Evolutionary conservation across 2,113 vertebrate species (phyloP).

Genomic region (Petroica traversi): DNA sequence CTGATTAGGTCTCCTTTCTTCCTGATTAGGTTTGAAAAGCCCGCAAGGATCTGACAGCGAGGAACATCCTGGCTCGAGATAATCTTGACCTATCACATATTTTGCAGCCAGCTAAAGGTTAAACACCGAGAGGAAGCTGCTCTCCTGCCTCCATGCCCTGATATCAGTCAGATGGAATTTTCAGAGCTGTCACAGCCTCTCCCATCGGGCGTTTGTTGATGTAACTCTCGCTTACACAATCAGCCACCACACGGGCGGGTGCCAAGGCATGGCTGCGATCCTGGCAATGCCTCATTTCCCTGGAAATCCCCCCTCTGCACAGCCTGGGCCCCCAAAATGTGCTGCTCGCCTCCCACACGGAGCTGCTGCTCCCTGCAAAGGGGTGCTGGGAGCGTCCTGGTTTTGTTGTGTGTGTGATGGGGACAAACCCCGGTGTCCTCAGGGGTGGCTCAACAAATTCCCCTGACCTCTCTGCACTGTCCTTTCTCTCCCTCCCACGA

Average conservation of each 20-base stretch:
- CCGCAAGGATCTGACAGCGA: background rate
- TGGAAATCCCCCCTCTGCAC: background rate
- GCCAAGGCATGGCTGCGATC: background rate
- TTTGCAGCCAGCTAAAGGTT: background rate
- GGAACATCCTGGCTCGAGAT: background rate
- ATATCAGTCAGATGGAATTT: conserved; percentile 26
- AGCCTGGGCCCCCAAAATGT: background rate
- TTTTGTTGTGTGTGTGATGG: fast-evolving
- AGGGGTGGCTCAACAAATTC: background rate
- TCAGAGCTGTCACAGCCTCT: background rate
- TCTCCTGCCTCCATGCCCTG: background rate
- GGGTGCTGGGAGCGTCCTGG: background rate
- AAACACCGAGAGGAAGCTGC: background rate
- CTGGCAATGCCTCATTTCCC: background rate
- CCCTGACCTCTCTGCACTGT: fast-evolving
- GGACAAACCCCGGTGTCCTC: background rate
- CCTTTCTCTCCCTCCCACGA: background rate
- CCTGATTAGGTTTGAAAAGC: background rate
- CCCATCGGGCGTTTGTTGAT: background rate
- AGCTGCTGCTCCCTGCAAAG: fast-evolving
- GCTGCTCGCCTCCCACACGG: background rate
- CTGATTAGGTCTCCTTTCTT: background rate
- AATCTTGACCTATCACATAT: background rate
- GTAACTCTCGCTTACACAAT: background rate
- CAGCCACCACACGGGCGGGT: background rate